Percentiles rank a stretch among this genome's conserved stretches.
These are phyloP conservation scores for Alcis repandata DNA, from an alignment of 2,888 invertebrate species.

Conservation along the genomic window DNA sequence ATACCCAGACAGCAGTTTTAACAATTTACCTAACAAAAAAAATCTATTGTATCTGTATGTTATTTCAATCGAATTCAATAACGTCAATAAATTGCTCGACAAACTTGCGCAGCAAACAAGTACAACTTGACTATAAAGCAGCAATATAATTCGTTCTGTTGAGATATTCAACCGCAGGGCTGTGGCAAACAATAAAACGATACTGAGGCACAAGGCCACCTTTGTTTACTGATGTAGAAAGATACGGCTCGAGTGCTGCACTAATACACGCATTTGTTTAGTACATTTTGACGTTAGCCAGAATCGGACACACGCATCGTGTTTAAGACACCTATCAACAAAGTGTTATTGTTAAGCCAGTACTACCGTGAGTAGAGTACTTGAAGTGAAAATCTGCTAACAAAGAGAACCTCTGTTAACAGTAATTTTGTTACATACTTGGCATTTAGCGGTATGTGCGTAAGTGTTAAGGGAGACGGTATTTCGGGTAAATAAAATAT, in stretches of 20 bases:
- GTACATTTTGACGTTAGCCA: conserved; percentile 43
- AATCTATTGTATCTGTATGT: not conserved
- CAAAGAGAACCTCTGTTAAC: conserved; percentile 10
- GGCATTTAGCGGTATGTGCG: not conserved
- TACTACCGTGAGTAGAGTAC: not conserved
- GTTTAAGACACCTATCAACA: conserved; percentile 32
- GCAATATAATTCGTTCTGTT: conserved; percentile 51
- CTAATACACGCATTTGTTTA: conserved; percentile 49
- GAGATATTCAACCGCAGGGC: conserved; percentile 68
- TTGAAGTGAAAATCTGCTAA: conserved; percentile 18
- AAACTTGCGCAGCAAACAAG: not conserved
- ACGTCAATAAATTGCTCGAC: not conserved
- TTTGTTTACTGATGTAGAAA: conserved; percentile 80
- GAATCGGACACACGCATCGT: conserved; percentile 39
- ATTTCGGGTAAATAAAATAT: too few relatives aligned
- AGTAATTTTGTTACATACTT: not conserved
- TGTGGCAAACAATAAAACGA: conserved; percentile 79
- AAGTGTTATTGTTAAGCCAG: conserved; percentile 26
- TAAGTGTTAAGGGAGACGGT: not conserved
- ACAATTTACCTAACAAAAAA: not conserved
- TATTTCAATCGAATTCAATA: not conserved
- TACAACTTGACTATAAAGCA: conserved; percentile 4
- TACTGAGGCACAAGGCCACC: conserved; percentile 75
- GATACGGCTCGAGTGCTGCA: conserved; percentile 62
- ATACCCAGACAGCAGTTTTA: too few relatives aligned